Conservation (phyloP, 2,113 vertebrate genomes). For the Alligator mississippiensis region DNA sequence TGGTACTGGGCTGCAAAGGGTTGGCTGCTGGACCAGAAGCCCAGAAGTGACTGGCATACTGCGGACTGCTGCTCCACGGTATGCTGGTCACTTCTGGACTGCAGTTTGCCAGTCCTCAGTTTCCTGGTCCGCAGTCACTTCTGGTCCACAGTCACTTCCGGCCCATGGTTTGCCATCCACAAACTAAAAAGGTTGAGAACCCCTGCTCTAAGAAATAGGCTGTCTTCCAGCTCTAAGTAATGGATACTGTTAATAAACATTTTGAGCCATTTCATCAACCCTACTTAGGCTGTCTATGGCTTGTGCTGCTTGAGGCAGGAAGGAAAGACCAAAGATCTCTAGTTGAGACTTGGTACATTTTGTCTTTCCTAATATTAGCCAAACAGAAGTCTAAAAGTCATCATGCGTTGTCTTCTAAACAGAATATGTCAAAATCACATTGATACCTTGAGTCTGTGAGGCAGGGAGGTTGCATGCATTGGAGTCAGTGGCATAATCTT, state of each 20-base stretch:
- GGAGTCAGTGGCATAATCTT: neutral
- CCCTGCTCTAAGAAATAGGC: neutral
- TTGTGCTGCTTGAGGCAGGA: neutral
- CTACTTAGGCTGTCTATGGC: neutral
- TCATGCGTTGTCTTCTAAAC: neutral
- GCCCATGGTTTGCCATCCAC: no score
- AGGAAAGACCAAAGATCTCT: conserved; percentile 29
- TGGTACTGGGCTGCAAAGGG: no score
- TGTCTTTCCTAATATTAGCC: neutral
- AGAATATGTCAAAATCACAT: neutral
- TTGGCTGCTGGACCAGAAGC: no score
- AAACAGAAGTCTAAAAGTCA: neutral
- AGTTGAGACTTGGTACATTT: conserved; percentile 9
- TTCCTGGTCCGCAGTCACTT: no score
- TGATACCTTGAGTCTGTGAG: neutral
- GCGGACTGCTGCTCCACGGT: no score
- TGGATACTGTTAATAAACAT: neutral
- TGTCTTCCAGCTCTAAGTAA: neutral
- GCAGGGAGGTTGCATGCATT: neutral
- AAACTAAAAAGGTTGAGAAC: no score
- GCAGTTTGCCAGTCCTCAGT: no score
- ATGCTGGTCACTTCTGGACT: no score
- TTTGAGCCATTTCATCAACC: conserved; percentile 1
- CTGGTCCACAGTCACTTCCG: no score
- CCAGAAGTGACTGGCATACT: no score